Percentiles rank a stretch among this genome's conserved stretches.
Conservation (phyloP, 2,888 invertebrate genomes). For the Agonopterix arenella region DNA sequence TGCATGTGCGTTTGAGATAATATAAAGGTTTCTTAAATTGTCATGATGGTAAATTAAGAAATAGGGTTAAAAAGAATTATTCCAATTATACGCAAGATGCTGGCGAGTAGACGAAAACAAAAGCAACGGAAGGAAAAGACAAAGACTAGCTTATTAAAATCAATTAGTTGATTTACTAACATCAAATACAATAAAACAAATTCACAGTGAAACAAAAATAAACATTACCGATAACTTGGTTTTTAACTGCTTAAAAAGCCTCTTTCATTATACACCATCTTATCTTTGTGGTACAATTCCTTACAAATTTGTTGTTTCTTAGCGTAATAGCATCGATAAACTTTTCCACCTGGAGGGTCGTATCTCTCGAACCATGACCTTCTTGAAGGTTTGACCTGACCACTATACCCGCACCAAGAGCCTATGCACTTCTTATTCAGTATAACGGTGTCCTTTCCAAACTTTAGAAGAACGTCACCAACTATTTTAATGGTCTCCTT, state of each 20-base stretch:
- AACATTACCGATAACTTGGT: too few relatives aligned
- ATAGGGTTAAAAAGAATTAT: too few relatives aligned
- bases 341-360: constrained; percentile 48
- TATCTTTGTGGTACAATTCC: constrained; percentile 7
- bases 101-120: too few relatives aligned
- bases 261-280: not conserved
- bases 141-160: too few relatives aligned
- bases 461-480: constrained; percentile 45
- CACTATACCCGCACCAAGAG: constrained; percentile 54
- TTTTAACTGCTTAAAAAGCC: not conserved
- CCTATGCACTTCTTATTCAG: constrained; percentile 39
- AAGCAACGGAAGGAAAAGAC: too few relatives aligned
- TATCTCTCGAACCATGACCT: constrained; percentile 24
- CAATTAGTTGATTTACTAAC: too few relatives aligned
- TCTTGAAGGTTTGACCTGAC: constrained; percentile 20
- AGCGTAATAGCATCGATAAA: constrained; percentile 53
- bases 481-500: constrained; percentile 32
- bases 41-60: too few relatives aligned
- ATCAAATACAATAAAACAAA: too few relatives aligned
- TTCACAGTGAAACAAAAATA: too few relatives aligned
- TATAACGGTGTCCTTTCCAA: constrained; percentile 29
- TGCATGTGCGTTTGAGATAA: too few relatives aligned
- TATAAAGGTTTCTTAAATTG: too few relatives aligned
- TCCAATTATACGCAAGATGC: too few relatives aligned
- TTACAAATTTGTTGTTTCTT: constrained; percentile 60